These are phyloP conservation scores for Eptesicus fuscus DNA, from an alignment of 2,113 vertebrate species.

Conservation along the genomic window DNA sequence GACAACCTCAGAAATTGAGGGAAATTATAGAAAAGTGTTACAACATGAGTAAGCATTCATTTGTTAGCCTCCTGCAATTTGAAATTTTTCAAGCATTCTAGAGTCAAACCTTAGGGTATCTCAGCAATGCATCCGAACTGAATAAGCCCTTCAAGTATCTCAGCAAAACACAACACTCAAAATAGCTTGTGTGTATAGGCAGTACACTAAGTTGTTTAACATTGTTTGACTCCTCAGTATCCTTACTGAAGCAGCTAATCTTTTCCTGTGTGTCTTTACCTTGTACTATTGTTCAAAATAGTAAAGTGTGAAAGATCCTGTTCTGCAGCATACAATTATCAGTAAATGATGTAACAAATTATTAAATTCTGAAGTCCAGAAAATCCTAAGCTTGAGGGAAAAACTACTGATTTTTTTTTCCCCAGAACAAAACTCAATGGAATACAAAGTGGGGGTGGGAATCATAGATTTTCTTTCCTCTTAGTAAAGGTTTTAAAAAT, in stretches of 20 bases:
- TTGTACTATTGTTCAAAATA: background rate
- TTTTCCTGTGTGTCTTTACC: background rate
- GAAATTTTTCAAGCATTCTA: conserved; percentile 34
- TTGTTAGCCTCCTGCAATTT: conserved; percentile 24
- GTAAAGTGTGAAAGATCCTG: background rate
- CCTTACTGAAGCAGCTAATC: background rate
- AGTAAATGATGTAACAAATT: background rate
- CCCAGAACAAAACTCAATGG: background rate
- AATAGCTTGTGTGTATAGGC: background rate
- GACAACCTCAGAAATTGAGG: conserved; percentile 71
- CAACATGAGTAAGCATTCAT: conserved; percentile 71
- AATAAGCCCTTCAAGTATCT: conserved; percentile 23
- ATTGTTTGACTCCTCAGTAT: background rate
- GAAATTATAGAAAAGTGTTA: conserved; percentile 82
- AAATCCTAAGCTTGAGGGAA: background rate
- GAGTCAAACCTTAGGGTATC: conserved; percentile 30
- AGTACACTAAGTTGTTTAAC: background rate
- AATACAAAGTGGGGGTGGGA: background rate
- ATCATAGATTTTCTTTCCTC: background rate
- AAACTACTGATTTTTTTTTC: background rate
- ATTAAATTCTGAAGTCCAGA: conserved; percentile 10
- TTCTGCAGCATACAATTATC: background rate
- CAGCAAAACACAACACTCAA: background rate
- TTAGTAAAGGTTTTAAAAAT: background rate
- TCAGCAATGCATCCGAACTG: conserved; percentile 19